Base-by-base conservation (phyloP, 2,888 invertebrate species). In the Diaphora mendica region DNA sequence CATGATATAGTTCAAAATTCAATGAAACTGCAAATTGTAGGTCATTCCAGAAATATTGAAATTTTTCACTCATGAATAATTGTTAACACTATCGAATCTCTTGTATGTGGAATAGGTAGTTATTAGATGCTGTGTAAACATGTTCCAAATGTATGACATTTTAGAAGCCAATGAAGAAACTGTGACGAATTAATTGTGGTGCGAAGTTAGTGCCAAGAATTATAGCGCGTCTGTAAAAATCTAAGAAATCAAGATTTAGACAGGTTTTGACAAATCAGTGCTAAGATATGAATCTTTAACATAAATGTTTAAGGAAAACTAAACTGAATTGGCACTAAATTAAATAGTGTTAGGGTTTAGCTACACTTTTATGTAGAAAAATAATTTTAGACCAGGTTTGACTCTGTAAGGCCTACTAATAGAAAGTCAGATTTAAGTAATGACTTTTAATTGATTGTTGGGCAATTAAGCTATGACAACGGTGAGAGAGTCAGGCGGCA, bases 21-120 rank as follows among this genome's bases (percentile, higher is more conserved):
- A 75, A 75, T 81, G 77, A 66, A 73, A 69, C 39, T n/a, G 67
- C 48, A 72, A 71, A 83, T 88, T 89, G 83, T 89, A 82, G 89
- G 86, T 90, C 87, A 89, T 83, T 76, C 79, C 79, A 81, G 74
- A 81, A 79, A 87, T 87, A 89, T 88, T 88, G 88, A 85, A 75
- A 81, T 79, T 87, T 89, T 89, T 89, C 87, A 86, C 85, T 80
- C 72, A 79, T 79, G 79, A 86, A 84, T 86, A 84, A 88, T 85
- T 84, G 83, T 82, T 83, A 84, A 86, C 83, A 82, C 77, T 82
- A 85, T 84, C 77, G 78, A 85, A 85, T 80, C 81, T 81, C 84
- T 86, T 87, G 86, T 81, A 86, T 85, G 82, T 83, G 76, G 74
- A 81, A 76, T 81, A 82, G 78, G 77, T 81, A 82, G 79, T 82